Conservation (phyloP, 2,113 vertebrate species). For the Coryphaenoides rupestris region DNA sequence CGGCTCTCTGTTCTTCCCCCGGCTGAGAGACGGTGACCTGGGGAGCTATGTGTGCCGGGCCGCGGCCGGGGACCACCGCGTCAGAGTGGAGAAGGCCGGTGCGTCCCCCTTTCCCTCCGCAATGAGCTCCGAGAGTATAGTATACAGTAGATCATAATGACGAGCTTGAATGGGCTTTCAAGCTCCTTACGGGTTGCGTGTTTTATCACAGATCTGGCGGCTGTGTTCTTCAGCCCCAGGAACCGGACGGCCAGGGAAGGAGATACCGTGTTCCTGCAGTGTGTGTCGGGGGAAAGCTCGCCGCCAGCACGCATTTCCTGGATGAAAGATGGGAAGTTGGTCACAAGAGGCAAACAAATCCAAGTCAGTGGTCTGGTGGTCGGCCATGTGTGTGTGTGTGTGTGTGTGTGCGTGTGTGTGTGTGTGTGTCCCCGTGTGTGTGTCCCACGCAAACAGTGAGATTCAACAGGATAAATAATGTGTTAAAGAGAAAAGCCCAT, state of each 20-base stretch:
- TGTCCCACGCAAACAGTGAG: no score
- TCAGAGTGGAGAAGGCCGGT: conserved; percentile 48
- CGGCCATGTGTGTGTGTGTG: no score
- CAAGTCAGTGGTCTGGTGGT: conserved; percentile 59
- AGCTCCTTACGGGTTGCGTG: no score
- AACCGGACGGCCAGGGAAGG: conserved; percentile 61
- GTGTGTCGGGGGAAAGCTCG: conserved; percentile 74
- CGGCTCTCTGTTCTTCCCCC: conserved; percentile 48
- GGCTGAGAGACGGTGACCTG: conserved; percentile 35
- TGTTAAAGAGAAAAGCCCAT: no score
- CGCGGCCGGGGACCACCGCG: conserved; percentile 24
- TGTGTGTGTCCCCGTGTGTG: background rate
- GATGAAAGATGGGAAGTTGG: conserved; percentile 63
- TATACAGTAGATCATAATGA: no score
- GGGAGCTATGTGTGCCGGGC: conserved; percentile 48
- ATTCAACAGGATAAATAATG: no score
- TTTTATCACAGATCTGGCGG: conserved; percentile 62
- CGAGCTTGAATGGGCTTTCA: no score
- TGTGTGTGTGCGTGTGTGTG: no score
- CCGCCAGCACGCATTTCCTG: conserved; percentile 68
- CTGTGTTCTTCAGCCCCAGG: conserved; percentile 71
- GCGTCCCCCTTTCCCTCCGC: background rate
- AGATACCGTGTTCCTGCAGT: conserved; percentile 65
- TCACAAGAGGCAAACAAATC: conserved; percentile 64
- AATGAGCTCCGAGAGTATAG: background rate